Evolutionary conservation across 2,113 vertebrate genomes (phyloP).

Genomic region (Sapayoa aenigma): DNA sequence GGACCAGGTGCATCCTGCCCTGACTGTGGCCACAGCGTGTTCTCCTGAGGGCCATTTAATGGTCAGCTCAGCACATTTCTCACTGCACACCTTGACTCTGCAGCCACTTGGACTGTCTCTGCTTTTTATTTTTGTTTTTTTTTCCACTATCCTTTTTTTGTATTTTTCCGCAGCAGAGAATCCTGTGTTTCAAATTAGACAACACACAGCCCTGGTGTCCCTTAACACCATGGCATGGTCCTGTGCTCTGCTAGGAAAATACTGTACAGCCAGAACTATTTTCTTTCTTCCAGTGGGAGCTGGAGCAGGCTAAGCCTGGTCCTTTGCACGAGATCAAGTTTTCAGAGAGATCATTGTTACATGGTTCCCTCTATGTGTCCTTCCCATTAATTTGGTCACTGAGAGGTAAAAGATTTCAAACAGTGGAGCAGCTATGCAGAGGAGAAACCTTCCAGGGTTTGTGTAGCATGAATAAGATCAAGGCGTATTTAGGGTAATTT

Average conservation of each 20-base stretch:
- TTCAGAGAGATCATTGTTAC: background rate
- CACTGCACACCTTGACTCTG: background rate
- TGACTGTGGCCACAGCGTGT: background rate
- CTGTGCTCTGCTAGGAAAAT: background rate
- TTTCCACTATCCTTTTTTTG: accelerated
- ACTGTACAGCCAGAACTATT: background rate
- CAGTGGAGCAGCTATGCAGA: background rate
- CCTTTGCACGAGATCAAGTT: background rate
- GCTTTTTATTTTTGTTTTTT: background rate
- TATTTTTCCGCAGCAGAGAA: background rate
- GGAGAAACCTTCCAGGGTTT: background rate
- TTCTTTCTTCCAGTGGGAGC: background rate
- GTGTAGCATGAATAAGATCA: background rate
- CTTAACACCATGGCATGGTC: background rate
- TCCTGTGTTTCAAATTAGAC: background rate
- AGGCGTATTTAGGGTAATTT: background rate
- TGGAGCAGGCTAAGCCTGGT: background rate
- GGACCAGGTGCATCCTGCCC: accelerated
- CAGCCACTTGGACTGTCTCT: background rate
- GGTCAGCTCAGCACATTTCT: background rate
- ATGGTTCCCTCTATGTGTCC: background rate
- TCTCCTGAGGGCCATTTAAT: background rate
- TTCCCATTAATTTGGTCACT: background rate
- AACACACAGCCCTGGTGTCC: background rate
- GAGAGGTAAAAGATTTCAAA: background rate